Conservation (phyloP, 2,113 vertebrate species). For the Crotalus viridis region DNA sequence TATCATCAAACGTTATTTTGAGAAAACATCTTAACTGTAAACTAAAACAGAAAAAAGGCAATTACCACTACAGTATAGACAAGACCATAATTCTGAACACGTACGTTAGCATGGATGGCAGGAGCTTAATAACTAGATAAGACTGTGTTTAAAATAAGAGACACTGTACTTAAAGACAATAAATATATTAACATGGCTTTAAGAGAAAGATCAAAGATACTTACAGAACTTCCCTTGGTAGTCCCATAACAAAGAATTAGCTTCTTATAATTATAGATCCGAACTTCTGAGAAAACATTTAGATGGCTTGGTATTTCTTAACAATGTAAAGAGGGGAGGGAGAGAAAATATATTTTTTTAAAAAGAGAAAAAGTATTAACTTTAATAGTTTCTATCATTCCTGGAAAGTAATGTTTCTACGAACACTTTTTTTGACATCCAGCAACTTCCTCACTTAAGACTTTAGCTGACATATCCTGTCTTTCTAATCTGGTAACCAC, state of each 20-base stretch:
- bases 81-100: background rate
- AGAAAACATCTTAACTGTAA: background rate
- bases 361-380: slow-evolving; percentile 4
- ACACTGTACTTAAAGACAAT: background rate
- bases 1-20: background rate
- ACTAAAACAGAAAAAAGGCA: background rate
- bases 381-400: background rate
- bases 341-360: slow-evolving; percentile 12
- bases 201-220: slow-evolving; percentile 44
- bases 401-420: background rate
- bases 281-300: slow-evolving; percentile 92
- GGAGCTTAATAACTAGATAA: background rate
- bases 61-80: background rate
- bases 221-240: slow-evolving; percentile 96
- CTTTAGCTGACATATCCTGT: background rate
- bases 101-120: background rate
- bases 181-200: slow-evolving; percentile 3
- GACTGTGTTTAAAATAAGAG: background rate
- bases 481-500: background rate
- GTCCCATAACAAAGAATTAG: slow-evolving; percentile 95
- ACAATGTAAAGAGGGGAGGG: slow-evolving; percentile 20
- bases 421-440: background rate
- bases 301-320: slow-evolving; percentile 91
- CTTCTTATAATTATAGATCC: slow-evolving; percentile 96
- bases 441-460: background rate